A percentile compares a stretch with the other conserved stretches of the same genome.
Conservation (phyloP, 1,140 invertebrate species). For the Drosophila insularis region DNA sequence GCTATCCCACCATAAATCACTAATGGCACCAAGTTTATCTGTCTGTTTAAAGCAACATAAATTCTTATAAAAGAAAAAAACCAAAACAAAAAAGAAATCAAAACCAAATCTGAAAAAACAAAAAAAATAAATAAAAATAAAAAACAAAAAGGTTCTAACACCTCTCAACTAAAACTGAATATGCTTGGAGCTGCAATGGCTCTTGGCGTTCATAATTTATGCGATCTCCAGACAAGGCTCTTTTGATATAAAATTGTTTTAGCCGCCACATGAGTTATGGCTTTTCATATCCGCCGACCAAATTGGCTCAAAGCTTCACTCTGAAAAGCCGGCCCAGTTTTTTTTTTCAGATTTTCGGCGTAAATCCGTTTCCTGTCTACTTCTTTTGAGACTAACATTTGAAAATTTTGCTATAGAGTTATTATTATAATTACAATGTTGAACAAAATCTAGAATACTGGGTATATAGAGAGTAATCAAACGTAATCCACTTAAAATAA, state of each 20-base stretch:
- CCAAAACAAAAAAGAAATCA: slow-evolving; percentile 10
- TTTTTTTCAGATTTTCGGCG: slow-evolving; percentile 15
- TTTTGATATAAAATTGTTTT: slow-evolving; percentile 75
- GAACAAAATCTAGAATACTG: slow-evolving; percentile 20
- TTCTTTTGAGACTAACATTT: slow-evolving; percentile 30
- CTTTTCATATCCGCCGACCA: slow-evolving; percentile 58
- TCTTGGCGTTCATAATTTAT: slow-evolving; percentile 57
- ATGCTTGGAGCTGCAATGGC: slow-evolving; percentile 37
- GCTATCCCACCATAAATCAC: slow-evolving; percentile 76
- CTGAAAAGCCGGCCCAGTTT: slow-evolving; percentile 32
- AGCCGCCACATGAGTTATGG: slow-evolving; percentile 66
- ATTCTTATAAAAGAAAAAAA: slow-evolving; percentile 51
- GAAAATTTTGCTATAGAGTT: slow-evolving; percentile 52
- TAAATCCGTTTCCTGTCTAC: slow-evolving; percentile 52
- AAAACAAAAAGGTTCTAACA: slow-evolving; percentile 68
- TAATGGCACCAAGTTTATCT: slow-evolving; percentile 69
- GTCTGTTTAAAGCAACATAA: slow-evolving; percentile 72
- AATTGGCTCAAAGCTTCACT: slow-evolving; percentile 43
- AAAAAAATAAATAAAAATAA: not conserved
- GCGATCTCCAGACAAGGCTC: slow-evolving; percentile 52
- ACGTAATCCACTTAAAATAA: too few species aligned
- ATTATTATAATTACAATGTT: slow-evolving; percentile 45
- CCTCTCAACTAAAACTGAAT: slow-evolving; percentile 29
- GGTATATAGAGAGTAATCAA: too few species aligned
- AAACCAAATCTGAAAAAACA: slow-evolving; percentile 1